A percentile compares a stretch with the other conserved stretches of the same genome.
Conservation (phyloP, 2,797 vertebrate species). For the Morelia viridis region DNA sequence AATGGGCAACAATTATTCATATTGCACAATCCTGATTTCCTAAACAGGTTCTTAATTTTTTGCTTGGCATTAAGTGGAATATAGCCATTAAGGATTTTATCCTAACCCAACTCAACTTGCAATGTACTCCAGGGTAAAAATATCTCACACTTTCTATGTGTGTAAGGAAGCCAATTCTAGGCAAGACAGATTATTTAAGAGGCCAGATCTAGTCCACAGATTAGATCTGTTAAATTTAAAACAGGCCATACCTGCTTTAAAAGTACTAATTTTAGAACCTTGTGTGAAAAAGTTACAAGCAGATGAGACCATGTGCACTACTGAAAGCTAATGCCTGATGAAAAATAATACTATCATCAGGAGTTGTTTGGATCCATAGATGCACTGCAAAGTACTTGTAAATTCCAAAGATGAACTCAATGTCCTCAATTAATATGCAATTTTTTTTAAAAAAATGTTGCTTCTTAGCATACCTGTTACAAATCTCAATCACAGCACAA, state of each 20-base stretch:
- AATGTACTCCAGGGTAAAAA: background rate
- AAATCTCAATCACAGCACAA: background rate
- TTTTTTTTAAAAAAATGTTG: background rate
- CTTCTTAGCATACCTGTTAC: background rate
- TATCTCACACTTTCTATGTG: background rate
- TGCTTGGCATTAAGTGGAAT: background rate
- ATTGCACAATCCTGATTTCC: background rate
- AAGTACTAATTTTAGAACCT: conserved; percentile 29
- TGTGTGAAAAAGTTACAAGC: conserved; percentile 24
- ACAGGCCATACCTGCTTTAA: conserved; percentile 6
- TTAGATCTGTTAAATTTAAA: background rate
- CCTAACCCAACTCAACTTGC: background rate
- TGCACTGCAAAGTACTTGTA: conserved; percentile 7
- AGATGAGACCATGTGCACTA: background rate
- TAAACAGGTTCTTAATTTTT: background rate
- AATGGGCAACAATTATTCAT: background rate
- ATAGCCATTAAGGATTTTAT: background rate
- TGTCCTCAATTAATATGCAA: background rate
- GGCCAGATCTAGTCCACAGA: background rate
- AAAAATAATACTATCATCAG: conserved; percentile 30
- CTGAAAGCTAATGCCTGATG: conserved; percentile 26
- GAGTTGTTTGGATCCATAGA: conserved; percentile 7
- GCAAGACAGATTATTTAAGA: background rate
- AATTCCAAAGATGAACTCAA: conserved; percentile 7
- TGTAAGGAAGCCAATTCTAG: background rate